phyloP scores from a whole-genome alignment of 2,888 invertebrate genomes.

The Caenorhabditis doughertyi region DNA sequence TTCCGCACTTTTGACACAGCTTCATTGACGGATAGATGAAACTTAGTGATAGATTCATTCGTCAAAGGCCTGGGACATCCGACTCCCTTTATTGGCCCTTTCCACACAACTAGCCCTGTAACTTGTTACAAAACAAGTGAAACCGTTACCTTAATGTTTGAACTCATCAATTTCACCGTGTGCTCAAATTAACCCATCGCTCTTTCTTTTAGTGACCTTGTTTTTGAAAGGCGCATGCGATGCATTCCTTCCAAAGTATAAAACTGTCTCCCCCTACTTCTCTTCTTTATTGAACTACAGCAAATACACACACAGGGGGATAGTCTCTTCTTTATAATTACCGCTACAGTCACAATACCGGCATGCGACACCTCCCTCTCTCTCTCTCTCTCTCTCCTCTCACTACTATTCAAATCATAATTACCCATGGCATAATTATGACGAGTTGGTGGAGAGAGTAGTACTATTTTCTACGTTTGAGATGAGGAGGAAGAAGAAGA shows the following conservation, averaged over 20 bases:
- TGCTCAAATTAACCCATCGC: constrained; percentile 12
- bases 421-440: constrained; percentile 41
- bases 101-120: too few relatives aligned
- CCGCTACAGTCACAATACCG: constrained; percentile 35
- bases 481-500: not conserved
- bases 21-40: too few relatives aligned
- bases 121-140: not conserved
- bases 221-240: constrained; percentile 26
- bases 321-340: constrained; percentile 43
- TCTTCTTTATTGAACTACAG: not conserved
- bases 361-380: constrained; percentile 24
- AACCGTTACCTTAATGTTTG: not conserved
- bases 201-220: constrained; percentile 24
- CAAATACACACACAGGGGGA: not conserved
- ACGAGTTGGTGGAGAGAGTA: constrained; percentile 11
- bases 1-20: too few relatives aligned
- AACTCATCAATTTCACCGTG: constrained; percentile 1
- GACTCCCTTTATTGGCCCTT: too few relatives aligned
- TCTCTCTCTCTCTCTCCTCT: not conserved
- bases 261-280: constrained; percentile 12
- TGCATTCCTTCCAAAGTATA: constrained; percentile 24
- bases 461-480: constrained; percentile 13
- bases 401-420: constrained; percentile 39
- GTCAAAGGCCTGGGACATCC: too few relatives aligned
- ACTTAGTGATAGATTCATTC: too few relatives aligned